Evolutionary conservation across 2,797 vertebrate species (phyloP), one percentile per base, ranked within the genome.

Genomic region (Balearica regulorum): DNA sequence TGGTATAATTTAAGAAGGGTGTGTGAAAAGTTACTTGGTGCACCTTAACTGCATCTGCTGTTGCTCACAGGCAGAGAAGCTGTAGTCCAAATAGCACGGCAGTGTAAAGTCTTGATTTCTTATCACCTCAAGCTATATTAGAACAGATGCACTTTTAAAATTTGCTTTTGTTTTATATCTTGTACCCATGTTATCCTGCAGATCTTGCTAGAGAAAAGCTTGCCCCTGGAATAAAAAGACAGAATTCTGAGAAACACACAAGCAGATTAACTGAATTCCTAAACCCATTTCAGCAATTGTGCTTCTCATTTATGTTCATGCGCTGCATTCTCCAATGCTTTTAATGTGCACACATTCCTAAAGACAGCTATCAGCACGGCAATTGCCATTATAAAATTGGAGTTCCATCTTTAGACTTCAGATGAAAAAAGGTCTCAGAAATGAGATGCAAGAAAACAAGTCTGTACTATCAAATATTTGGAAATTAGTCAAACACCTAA

Each of bases 401-500:
- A 95, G 77, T 37, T 89, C 71, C 46, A 41, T 72, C 95, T 83
- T 83, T 61, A 93, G 66, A 71, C 39, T 75, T 19, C 4, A 39
- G 31, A 89, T 48, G 71, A 95, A 95, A 87, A 25, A 73, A 75
- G 31, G 86, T 64, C 93, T 90, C 53, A 64, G 68, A 91, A 94
- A 89, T 46, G 13, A 93, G 61, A 84, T 37, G 46, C 62, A 89
- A 62, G 55, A 66, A 92, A 89, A 87, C 82, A 82, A 93, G 60
- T 13, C 80, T 69, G 61, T 41, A 37, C 75, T 53, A 86, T 60
- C 33, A 84, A 89, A 93, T 72, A 76, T 57, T 95, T 93, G 95
- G 93, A 95, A 96, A 94, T 78, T 60, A 87, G 61, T 92, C 90
- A 94, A 96, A 86, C 76, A 96, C 90, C 92, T 76, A 89, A 96